Evolutionary conservation across 1,140 invertebrate genomes (phyloP).

Genomic region (Macrocentrus cingulum): DNA sequence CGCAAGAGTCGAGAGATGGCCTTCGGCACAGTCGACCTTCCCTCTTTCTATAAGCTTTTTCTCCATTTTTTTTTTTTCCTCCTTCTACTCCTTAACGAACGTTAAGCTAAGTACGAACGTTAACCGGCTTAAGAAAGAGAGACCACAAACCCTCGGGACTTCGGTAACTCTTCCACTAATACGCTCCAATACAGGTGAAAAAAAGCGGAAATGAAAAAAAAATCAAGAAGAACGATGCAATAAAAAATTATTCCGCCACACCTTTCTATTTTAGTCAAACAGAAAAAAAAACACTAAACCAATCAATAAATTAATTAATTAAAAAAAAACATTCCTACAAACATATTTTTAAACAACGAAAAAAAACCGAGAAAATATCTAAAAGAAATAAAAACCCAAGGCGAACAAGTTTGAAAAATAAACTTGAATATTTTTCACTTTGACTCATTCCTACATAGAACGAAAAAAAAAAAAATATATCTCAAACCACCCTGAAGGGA

Average conservation of each 20-base stretch:
- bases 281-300: too few species aligned
- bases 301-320: too few species aligned
- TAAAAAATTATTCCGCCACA: neutral
- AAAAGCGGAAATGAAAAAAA: conserved; percentile 24
- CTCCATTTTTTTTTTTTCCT: conserved; percentile 1
- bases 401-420: too few species aligned
- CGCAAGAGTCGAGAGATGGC: conserved; percentile 1
- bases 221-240: neutral
- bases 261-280: too few species aligned
- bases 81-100: conserved; percentile 40
- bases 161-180: conserved; percentile 47
- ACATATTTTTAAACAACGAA: too few species aligned
- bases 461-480: too few species aligned
- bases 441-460: too few species aligned
- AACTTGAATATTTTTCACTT: too few species aligned
- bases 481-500: too few species aligned
- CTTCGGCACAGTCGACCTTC: neutral
- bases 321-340: too few species aligned
- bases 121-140: conserved; percentile 36
- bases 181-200: conserved; percentile 27
- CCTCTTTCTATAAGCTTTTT: conserved; percentile 1
- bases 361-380: too few species aligned
- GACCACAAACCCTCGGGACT: conserved; percentile 28
- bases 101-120: conserved; percentile 47
- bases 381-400: too few species aligned